Evolutionary conservation across 2,888 invertebrate species (phyloP), one percentile per base, ranked within the genome.

Genomic region (Gibbula magus): DNA sequence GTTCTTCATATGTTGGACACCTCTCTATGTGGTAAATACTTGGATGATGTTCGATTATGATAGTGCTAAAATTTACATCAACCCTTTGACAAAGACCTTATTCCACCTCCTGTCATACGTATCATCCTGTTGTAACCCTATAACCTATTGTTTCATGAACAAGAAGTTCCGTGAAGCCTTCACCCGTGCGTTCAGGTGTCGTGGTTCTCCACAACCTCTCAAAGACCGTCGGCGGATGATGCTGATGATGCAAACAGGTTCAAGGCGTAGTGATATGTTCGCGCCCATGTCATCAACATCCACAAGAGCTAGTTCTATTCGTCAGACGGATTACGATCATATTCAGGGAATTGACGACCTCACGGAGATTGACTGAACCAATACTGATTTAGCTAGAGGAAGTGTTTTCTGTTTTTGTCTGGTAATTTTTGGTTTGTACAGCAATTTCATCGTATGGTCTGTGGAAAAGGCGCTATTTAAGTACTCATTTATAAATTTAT

Each of bases 91-190:
- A 61, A 95, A 96, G 67, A 95, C 96, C 2, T 94, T 95, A 7
- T 94, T 96, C 0, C 96, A 96, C 83, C 94, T 97, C 52, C 92
- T 97, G 78, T 96, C 96, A 0, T 97, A 96, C 91, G 95, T 96
- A 79, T 96, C 96, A 0, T 96, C 96, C 5, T 97, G 96, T 91
- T 96, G 96, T 92, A 97, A 97, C 91, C 97, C 97, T 0, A 96
- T 97, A 88, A 97, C 97, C 0, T 97, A 97, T 91, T 97, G 97
- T 93, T 97, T 97, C 94, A 96, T 97, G 96, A 97, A 97, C 93
- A 94, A 95, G 86, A 96, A 96, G 91, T 97, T 97, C 91, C 94
- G 96, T n/a, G 95, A 96, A 84, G 96, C 96, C 0, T 96, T 97
- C 91, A 94, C 96, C 73, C 94, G 95, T 73, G 95, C 96, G 0